Evolutionary conservation across 1,140 invertebrate genomes (phyloP).

Genomic region (Holotrichia oblita): DNA sequence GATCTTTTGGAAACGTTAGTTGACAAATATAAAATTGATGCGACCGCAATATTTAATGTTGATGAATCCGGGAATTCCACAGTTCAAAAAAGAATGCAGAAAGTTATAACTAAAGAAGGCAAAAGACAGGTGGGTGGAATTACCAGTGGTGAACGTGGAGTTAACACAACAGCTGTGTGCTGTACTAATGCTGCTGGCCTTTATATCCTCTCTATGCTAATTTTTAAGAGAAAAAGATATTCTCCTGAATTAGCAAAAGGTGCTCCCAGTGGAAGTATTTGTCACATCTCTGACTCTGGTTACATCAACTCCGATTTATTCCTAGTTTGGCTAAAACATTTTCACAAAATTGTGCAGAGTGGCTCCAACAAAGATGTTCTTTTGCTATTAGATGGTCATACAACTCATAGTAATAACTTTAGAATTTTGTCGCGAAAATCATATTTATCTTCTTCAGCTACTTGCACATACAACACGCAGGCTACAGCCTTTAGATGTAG

Average conservation of each 20-base stretch:
- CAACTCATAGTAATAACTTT: neutral
- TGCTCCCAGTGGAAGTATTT: conserved; percentile 18
- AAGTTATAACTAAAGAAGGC: no score
- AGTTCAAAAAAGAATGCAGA: no score
- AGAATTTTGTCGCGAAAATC: no score
- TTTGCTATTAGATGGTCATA: conserved; percentile 4
- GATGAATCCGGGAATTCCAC: no score
- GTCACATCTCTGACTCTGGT: neutral
- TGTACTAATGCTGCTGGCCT: no score
- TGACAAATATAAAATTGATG: no score
- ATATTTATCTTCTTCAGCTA: neutral
- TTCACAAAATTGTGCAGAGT: neutral
- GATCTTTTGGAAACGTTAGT: no score
- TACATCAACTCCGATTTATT: conserved; percentile 13
- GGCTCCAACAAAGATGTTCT: neutral
- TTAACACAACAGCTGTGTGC: no score
- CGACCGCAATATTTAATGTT: no score
- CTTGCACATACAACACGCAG: no score
- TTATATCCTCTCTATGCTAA: neutral
- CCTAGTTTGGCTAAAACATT: neutral
- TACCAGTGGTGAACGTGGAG: no score
- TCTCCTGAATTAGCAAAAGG: conserved; percentile 12
- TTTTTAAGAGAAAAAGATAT: conserved; percentile 21
- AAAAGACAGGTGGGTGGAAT: no score
- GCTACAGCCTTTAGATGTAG: neutral